Conservation (phyloP, 2,113 vertebrate genomes). For the Pogona vitticeps region DNA sequence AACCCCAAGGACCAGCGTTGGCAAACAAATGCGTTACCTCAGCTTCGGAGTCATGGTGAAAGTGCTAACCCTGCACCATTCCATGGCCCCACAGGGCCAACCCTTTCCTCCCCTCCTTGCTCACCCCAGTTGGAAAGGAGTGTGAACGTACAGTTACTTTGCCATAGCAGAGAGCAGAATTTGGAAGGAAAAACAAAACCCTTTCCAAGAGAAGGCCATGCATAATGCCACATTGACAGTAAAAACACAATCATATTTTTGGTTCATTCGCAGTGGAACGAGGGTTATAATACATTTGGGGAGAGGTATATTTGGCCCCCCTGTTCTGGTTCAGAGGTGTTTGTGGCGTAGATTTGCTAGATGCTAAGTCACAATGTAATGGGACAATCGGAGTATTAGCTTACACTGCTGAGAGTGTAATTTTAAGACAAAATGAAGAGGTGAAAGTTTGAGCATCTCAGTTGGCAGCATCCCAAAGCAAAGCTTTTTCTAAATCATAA, state of each 20-base stretch:
- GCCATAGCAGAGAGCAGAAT: slow-evolving; percentile 2
- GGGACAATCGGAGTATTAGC: neutral
- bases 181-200: neutral
- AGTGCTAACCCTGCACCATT: neutral
- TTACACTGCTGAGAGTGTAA: neutral
- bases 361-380: neutral
- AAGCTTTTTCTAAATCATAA: neutral
- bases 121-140: neutral
- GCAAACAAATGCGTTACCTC: slow-evolving; percentile 15
- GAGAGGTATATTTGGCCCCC: too few species aligned
- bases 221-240: neutral
- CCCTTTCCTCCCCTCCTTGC: neutral
- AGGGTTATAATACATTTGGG: too few species aligned
- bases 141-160: neutral
- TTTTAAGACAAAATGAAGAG: neutral
- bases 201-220: slow-evolving; percentile 2
- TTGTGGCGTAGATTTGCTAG: neutral
- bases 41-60: neutral
- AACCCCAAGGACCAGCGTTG: slow-evolving; percentile 18
- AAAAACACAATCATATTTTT: neutral
- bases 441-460: neutral
- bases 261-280: neutral
- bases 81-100: neutral
- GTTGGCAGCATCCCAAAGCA: neutral
- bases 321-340: neutral